Evolutionary conservation across 1,140 invertebrate genomes (phyloP), one percentile per base, ranked within the genome.

Genomic region (Rhynchophorus ferrugineus): DNA sequence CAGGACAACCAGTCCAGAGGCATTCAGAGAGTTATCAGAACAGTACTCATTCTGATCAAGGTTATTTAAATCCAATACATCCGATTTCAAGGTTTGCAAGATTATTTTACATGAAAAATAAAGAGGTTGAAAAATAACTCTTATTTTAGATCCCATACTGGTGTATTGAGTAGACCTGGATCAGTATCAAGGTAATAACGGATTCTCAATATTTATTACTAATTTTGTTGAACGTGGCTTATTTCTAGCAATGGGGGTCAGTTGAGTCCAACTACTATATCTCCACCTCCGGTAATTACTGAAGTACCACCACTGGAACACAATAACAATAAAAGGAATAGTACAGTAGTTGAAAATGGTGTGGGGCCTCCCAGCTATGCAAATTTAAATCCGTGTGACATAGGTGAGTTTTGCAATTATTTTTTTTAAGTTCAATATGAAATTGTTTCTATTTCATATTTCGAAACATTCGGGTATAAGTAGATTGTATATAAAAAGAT

Each of bases 321-420:
- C 66, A 70, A 70, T 44, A 69, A 70, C 43, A 70, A 70, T 43
- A 69, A 66, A 58, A 47, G 59, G 22, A 53, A 50, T 22, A 67
- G 56, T 56, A 33, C 59, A 50, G 38, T 56, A 18, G 33, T 63
- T 6, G 51, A 56, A 61, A 54, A 47, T 37, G 29, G 58, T 43
- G 37, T 45, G 22, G 54, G 41, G 9, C 60, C 68, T 37, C 61
- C 62, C 19, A 61, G 61, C 14, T 75, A 77, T 61, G 60, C 70
- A 60, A 74, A 69, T 61, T 62, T 61, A 64, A 70, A 50, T 22
- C 64, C 56, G 7, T 33, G 37, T 14, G 53, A 53, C 29, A 14
- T 39, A 20, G 41, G 49, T 50, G 36, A 35, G 39, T 42, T 21
- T 22, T 8, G 8, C 14, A 29, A 29, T 5, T 29, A 29, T 11